Conservation (phyloP, 1,140 invertebrate genomes). For the Trichoplusia ni region DNA sequence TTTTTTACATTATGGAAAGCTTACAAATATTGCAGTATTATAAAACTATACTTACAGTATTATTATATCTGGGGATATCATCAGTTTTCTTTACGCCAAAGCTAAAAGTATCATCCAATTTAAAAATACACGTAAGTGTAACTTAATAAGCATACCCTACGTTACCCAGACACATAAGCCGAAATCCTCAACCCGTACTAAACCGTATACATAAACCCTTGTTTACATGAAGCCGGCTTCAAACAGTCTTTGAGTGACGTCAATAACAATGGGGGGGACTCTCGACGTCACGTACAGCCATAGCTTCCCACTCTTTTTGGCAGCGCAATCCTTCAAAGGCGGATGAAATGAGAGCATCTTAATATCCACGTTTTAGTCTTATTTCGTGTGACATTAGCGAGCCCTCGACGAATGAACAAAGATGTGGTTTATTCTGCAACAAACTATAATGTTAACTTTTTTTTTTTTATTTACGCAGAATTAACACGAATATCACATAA, state of each 20-base stretch:
- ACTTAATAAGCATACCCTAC: no score
- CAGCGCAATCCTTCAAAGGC: constrained; percentile 61
- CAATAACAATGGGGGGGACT: constrained; percentile 12
- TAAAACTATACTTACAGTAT: no score
- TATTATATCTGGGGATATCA: no score
- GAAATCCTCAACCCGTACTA: constrained; percentile 7
- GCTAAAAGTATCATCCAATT: background rate
- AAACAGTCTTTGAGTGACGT: constrained; percentile 16
- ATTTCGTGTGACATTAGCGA: constrained; percentile 71
- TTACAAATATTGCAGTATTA: no score
- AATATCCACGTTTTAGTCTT: constrained; percentile 75
- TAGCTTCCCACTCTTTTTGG: constrained; percentile 63
- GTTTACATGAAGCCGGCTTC: constrained; percentile 4
- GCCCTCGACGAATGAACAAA: constrained; percentile 49
- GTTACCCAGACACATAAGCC: no score
- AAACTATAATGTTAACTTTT: background rate
- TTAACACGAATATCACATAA: no score
- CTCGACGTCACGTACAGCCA: constrained; percentile 41
- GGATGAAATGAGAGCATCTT: constrained; percentile 58
- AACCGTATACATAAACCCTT: constrained; percentile 9
- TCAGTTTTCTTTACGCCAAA: no score
- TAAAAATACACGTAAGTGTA: no score
- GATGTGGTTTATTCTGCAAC: constrained; percentile 49
- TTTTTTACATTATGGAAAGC: no score
- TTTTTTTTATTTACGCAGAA: background rate